Base-by-base conservation (phyloP, 2,888 invertebrate genomes). In the Temnothorax unifasciatus region DNA sequence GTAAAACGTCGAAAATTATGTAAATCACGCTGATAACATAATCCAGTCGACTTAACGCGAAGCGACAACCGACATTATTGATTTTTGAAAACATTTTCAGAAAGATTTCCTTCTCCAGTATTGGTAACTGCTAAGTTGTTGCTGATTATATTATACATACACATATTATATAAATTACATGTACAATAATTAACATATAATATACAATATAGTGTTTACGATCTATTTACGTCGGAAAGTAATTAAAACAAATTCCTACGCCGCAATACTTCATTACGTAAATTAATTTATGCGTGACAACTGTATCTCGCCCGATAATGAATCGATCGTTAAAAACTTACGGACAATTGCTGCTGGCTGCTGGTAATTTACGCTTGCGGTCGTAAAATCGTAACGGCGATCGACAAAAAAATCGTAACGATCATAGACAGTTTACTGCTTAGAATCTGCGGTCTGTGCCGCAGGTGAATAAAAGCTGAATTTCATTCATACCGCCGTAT, bases 401-500 rank as follows among this genome's bases (percentile, higher is more conserved):
- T 61, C 0, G 41, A 8, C 18, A 75, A 29, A 29, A 29, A 47
- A 74, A 47, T 44, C 6, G 2, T 71, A 86, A 89, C 85, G 69
- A 88, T 82, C 79, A 77, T 84, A 89, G 87, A 91, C 89, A 90
- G 92, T 91, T 34, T 89, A 89, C 86, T 91, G 90, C 91, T 92
- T 92, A 91, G 91, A 88, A 92, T 86, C 88, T 88, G 89, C 89
- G 90, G 87, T 89, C 89, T 89, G 87, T 66, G 87, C 87, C 86
- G 89, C 61, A 61, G 21, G 92, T 93, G 91, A 94, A 93, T 93
- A 93, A 92, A 84, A 91, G 88, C 89, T 90, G 91, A 91, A 89
- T 89, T 93, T 92, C 93, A 94, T 94, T 93, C 93, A 93, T 93
- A 90, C 90, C 34, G 34, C 34, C 34, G 83, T 84, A 86, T 81